Evolutionary conservation across 2,797 vertebrate genomes (phyloP).

Genomic region (Rhynchotus rufescens): DNA sequence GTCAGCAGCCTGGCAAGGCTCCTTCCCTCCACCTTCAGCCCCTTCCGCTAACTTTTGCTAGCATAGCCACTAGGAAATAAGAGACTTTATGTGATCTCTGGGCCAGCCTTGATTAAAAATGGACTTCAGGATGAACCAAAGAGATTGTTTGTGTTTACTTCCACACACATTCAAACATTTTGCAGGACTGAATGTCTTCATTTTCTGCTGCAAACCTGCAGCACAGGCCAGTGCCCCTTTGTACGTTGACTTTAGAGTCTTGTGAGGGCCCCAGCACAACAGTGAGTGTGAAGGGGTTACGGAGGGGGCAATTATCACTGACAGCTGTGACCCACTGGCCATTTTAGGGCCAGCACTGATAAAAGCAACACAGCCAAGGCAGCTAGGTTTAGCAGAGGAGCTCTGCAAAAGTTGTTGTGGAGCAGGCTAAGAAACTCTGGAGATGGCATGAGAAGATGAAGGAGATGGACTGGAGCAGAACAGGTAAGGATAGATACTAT

Average conservation of each 20-base stretch:
- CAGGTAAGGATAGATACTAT: neutral
- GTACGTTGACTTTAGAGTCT: neutral
- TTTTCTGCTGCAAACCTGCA: neutral
- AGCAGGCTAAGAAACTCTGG: neutral
- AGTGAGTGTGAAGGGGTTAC: neutral
- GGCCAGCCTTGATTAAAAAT: neutral
- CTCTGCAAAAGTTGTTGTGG: neutral
- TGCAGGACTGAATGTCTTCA: neutral
- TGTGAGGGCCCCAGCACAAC: fast-evolving
- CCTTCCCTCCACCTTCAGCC: neutral
- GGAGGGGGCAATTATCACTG: fast-evolving
- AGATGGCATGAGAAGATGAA: neutral
- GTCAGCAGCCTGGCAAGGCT: too few species aligned
- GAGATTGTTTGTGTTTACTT: fast-evolving
- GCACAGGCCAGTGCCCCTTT: neutral
- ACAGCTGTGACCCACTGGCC: neutral
- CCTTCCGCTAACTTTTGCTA: neutral
- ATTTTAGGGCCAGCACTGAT: neutral
- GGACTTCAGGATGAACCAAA: neutral
- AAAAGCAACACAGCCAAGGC: neutral
- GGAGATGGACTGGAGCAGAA: neutral
- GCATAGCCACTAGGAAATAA: neutral
- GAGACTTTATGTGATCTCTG: neutral
- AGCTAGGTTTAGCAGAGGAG: neutral
- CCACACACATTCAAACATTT: neutral